A percentile compares a stretch with the other conserved stretches of the same genome.
phyloP scores from a whole-genome alignment of 2,888 invertebrate genomes.

The Platynereis dumerilii region DNA sequence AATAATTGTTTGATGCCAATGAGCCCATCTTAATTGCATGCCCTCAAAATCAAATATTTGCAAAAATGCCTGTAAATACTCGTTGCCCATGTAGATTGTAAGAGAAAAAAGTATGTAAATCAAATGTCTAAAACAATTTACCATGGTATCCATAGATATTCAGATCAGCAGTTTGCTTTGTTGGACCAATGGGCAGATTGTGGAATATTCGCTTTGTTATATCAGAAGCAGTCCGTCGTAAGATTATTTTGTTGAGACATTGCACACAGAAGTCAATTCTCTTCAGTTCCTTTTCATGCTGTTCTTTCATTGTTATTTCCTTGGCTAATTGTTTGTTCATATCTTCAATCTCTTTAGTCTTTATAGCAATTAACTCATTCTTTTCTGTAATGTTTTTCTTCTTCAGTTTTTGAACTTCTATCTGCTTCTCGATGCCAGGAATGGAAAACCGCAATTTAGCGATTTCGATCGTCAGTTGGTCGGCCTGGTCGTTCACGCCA shows the following conservation, averaged over 20 bases:
- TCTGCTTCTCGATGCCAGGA: conserved; percentile 41
- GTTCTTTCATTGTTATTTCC: conserved; percentile 39
- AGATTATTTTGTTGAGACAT: conserved; percentile 47
- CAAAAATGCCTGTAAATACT: too few relatives aligned
- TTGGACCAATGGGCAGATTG: conserved; percentile 44
- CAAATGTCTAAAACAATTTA: too few relatives aligned
- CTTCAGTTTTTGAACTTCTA: conserved; percentile 46
- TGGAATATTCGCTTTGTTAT: conserved; percentile 53
- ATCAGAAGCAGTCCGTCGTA: conserved; percentile 48
- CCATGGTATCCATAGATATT: too few relatives aligned
- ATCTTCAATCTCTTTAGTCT: conserved; percentile 30
- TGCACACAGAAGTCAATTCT: conserved; percentile 43
- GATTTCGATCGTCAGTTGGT: conserved; percentile 25
- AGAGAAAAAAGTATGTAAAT: too few relatives aligned
- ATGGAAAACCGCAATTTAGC: conserved; percentile 38
- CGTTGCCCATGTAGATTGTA: too few relatives aligned
- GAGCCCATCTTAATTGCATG: too few relatives aligned
- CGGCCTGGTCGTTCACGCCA: conserved; percentile 18
- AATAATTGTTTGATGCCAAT: too few relatives aligned
- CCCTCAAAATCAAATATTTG: too few relatives aligned
- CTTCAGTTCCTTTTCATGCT: conserved; percentile 43
- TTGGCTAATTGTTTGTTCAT: conserved; percentile 36
- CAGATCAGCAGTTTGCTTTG: too few relatives aligned
- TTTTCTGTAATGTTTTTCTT: conserved; percentile 42
- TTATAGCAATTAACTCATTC: conserved; percentile 32